Conservation (phyloP, 2,113 vertebrate species). For the Nanger granti region DNA sequence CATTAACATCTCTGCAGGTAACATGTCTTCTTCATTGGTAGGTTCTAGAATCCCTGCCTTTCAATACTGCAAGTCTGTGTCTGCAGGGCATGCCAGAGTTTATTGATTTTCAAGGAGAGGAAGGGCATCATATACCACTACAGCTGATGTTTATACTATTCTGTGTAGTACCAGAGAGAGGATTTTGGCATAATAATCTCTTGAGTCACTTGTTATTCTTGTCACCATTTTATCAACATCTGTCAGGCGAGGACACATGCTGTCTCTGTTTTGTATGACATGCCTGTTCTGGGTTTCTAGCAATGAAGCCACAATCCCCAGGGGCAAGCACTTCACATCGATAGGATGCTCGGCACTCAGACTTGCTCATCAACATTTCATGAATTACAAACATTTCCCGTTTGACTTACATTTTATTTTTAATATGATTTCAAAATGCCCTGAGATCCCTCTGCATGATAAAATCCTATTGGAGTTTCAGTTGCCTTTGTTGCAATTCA, state of each 20-base stretch:
- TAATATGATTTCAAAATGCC: constrained; percentile 58
- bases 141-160: constrained; percentile 25
- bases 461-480: constrained; percentile 38
- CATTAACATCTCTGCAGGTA: not conserved
- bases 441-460: constrained; percentile 35
- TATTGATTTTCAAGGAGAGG: not conserved
- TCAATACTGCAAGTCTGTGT: not conserved
- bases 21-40: not conserved
- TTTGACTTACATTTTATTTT: constrained; percentile 53
- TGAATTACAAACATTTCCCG: constrained; percentile 57
- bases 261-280: constrained; percentile 60
- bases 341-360: not conserved
- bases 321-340: constrained; percentile 41
- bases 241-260: constrained; percentile 56
- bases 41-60: not conserved
- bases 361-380: constrained; percentile 51
- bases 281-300: not conserved
- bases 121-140: not conserved
- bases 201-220: constrained; percentile 60
- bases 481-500: constrained; percentile 47
- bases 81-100: not conserved
- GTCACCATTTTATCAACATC: constrained; percentile 61
- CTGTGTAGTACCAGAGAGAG: not conserved
- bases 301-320: not conserved
- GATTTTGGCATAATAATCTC: constrained; percentile 35